Conservation (phyloP, 2,797 vertebrate genomes). For the Pseudomugil gertrudae region DNA sequence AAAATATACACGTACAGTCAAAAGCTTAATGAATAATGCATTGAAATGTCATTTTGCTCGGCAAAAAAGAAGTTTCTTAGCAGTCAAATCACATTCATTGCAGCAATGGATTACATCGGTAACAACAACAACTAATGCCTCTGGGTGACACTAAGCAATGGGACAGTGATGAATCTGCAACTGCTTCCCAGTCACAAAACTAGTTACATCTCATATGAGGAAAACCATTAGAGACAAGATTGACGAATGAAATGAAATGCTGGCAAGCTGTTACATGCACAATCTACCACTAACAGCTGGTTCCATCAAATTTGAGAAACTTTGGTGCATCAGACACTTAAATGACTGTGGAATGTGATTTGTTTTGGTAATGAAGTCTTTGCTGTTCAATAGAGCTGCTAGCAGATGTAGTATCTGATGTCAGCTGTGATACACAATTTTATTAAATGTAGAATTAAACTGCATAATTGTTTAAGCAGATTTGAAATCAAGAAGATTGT, state of each 20-base stretch:
- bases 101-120: conserved; percentile 29
- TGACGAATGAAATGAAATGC: conserved; percentile 41
- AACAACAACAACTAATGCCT: conserved; percentile 43
- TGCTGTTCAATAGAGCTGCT: conserved; percentile 18
- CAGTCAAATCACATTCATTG: conserved; percentile 30
- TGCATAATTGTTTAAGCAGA: conserved; percentile 26
- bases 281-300: conserved; percentile 2
- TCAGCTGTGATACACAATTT: conserved; percentile 30
- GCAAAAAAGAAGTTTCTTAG: background rate
- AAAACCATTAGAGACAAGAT: conserved; percentile 16
- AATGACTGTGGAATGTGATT: conserved; percentile 19
- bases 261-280: conserved; percentile 18
- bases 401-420: conserved; percentile 41
- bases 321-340: conserved; percentile 27
- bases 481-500: conserved; percentile 24
- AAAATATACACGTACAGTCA: background rate
- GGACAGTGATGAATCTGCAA: conserved; percentile 47
- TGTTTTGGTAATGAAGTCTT: conserved; percentile 34
- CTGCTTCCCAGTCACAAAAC: conserved; percentile 37
- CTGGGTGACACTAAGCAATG: conserved; percentile 42
- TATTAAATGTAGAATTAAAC: conserved; percentile 42
- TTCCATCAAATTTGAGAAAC: conserved; percentile 32
- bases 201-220: conserved; percentile 22
- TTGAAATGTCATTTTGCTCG: conserved; percentile 10
- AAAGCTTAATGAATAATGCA: conserved; percentile 1